Conservation (phyloP, 1,140 invertebrate species). For the Trissolcus basalis region DNA sequence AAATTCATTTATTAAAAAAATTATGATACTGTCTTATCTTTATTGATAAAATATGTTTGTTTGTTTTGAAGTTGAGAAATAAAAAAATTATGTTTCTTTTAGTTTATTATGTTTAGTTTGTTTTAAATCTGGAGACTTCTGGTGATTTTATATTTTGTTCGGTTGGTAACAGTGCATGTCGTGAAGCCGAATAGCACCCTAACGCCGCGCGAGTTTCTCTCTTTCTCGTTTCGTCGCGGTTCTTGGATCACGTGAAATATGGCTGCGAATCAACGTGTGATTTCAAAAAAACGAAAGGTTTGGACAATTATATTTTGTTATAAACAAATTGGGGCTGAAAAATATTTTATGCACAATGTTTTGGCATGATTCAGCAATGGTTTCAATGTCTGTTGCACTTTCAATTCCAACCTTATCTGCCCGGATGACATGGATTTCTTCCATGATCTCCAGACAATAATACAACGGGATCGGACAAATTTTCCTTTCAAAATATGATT, state of each 20-base stretch:
- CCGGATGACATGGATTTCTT: constrained; percentile 18
- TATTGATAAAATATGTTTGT: too few species aligned
- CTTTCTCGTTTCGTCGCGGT: constrained; percentile 40
- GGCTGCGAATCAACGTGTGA: constrained; percentile 65
- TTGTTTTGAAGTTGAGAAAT: too few species aligned
- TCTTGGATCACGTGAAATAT: constrained; percentile 46
- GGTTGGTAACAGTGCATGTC: not conserved
- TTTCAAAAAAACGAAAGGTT: constrained; percentile 74
- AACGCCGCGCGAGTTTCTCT: constrained; percentile 8
- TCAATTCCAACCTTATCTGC: not conserved
- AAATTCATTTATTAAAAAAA: too few species aligned
- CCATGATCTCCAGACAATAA: not conserved
- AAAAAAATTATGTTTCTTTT: not conserved
- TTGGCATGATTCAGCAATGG: constrained; percentile 14
- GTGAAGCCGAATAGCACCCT: not conserved
- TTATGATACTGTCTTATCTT: too few species aligned
- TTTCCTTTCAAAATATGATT: not conserved
- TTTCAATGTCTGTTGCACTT: constrained; percentile 47
- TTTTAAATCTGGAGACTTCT: not conserved
- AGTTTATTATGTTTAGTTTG: not conserved
- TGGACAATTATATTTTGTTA: constrained; percentile 35
- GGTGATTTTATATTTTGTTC: not conserved
- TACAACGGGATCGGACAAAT: not conserved
- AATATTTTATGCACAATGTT: constrained; percentile 52
- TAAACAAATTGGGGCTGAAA: constrained; percentile 23